These are phyloP conservation scores for Ephydatia muelleri DNA, from an alignment of 37 sponge, comb jelly and placozoan genomes.

Conservation along the genomic window DNA sequence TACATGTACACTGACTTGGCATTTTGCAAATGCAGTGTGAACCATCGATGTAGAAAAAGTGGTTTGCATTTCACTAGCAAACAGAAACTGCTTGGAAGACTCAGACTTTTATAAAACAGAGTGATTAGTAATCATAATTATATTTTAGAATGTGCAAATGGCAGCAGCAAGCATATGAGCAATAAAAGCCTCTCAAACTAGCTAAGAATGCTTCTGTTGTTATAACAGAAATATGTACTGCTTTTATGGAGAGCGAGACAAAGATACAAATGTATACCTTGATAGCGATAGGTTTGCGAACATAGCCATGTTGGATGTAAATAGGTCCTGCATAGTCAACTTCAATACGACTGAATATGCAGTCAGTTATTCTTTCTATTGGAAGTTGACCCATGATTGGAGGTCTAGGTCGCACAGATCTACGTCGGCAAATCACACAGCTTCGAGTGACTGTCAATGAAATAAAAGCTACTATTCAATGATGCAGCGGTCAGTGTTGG, in stretches of 20 bases:
- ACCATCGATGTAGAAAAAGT: no score
- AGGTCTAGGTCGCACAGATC: not conserved
- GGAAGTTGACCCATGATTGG: conserved; percentile 32
- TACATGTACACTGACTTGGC: no score
- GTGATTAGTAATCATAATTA: no score
- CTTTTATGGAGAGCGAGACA: conserved; percentile 20
- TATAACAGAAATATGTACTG: conserved; percentile 38
- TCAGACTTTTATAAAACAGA: no score
- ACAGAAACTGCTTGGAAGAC: no score
- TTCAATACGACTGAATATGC: not conserved
- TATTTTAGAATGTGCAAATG: no score
- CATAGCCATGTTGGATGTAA: conserved; percentile 14
- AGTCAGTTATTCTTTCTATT: conserved; percentile 20
- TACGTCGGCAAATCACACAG: conserved; percentile 21
- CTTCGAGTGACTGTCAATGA: conserved; percentile 28
- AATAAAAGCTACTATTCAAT: conserved; percentile 7
- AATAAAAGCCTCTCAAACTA: no score
- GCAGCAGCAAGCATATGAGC: no score
- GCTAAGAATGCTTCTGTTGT: no score
- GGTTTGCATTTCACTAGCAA: no score
- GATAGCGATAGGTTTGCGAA: conserved; percentile 19
- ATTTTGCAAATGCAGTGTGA: no score
- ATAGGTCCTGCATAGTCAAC: conserved; percentile 53
- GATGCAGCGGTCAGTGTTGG: conserved; percentile 7
- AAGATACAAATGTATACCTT: conserved; percentile 40